Evolutionary conservation across 2,113 vertebrate species (phyloP).

Genomic region (Dromiciops gliroides): DNA sequence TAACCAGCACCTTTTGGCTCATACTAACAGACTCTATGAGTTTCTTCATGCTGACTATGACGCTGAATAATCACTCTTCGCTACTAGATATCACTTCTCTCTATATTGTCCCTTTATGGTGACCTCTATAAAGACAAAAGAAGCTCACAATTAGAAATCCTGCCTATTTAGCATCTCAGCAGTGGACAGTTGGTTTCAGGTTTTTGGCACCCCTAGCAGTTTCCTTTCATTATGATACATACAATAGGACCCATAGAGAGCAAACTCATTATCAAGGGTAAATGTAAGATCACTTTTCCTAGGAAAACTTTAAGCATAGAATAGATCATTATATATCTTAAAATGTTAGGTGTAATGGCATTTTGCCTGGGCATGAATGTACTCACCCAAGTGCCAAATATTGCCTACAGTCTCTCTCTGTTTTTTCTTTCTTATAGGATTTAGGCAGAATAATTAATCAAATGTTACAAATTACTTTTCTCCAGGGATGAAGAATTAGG

Average conservation of each 20-base stretch:
- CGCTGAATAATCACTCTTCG: slow-evolving; percentile 73
- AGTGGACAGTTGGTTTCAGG: slow-evolving; percentile 71
- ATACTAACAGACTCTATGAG: slow-evolving; percentile 40
- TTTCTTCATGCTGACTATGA: slow-evolving; percentile 56
- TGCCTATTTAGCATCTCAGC: slow-evolving; percentile 71
- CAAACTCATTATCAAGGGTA: slow-evolving; percentile 64
- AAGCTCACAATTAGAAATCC: slow-evolving; percentile 59
- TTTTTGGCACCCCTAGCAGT: slow-evolving; percentile 68
- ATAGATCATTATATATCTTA: background rate
- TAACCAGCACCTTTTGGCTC: slow-evolving; percentile 73
- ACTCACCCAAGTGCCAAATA: background rate
- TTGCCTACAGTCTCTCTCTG: background rate
- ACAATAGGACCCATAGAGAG: slow-evolving; percentile 42
- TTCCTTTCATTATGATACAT: slow-evolving; percentile 73
- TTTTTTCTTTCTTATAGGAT: background rate
- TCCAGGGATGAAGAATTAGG: background rate
- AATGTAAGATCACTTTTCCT: slow-evolving; percentile 50
- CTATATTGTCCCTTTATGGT: slow-evolving; percentile 36
- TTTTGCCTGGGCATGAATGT: background rate
- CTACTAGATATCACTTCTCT: slow-evolving; percentile 49
- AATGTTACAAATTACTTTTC: background rate
- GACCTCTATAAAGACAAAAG: slow-evolving; percentile 72
- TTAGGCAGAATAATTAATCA: background rate
- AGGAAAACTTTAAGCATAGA: slow-evolving; percentile 12
- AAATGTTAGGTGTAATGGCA: background rate